phyloP scores from a whole-genome alignment of 2,797 vertebrate genomes.

The Melanotaenia trifasciata region DNA sequence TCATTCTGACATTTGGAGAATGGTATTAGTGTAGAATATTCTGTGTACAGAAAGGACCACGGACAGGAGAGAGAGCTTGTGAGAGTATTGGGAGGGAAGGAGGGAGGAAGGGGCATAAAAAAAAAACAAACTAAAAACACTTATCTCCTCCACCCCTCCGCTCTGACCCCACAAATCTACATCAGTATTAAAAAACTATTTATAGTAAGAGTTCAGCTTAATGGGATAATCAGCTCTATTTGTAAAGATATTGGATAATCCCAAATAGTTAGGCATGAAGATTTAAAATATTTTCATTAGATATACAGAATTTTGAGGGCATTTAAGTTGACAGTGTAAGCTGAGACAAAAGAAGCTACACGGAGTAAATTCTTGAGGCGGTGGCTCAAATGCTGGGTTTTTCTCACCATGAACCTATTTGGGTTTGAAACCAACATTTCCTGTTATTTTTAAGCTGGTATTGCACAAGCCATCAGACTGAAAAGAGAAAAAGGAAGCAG shows the following conservation, averaged over 20 bases:
- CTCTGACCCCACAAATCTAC: conserved; percentile 77
- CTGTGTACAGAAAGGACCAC: conserved; percentile 75
- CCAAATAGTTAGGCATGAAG: conserved; percentile 81
- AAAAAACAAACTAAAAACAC: conserved; percentile 72
- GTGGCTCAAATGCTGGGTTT: conserved; percentile 29
- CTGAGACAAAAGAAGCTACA: conserved; percentile 60
- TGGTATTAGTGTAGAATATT: conserved; percentile 82
- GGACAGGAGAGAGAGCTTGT: conserved; percentile 57
- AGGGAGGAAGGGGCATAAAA: conserved; percentile 58
- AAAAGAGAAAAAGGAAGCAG: background rate
- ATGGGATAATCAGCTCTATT: conserved; percentile 86
- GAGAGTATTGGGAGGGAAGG: conserved; percentile 23
- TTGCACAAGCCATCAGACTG: conserved; percentile 14
- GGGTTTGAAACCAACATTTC: conserved; percentile 17
- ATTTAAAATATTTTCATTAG: conserved; percentile 83
- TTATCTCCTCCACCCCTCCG: conserved; percentile 69
- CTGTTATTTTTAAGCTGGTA: conserved; percentile 9
- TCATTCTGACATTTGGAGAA: conserved; percentile 81
- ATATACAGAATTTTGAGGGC: conserved; percentile 68
- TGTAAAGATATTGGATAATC: conserved; percentile 87
- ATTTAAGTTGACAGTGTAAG: conserved; percentile 72
- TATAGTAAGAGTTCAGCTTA: conserved; percentile 83
- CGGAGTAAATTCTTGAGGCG: conserved; percentile 38
- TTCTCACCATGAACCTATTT: conserved; percentile 10
- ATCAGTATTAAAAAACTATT: conserved; percentile 84